Base-by-base conservation (phyloP, 1,140 invertebrate genomes). In the Heliothis subflexa region DNA sequence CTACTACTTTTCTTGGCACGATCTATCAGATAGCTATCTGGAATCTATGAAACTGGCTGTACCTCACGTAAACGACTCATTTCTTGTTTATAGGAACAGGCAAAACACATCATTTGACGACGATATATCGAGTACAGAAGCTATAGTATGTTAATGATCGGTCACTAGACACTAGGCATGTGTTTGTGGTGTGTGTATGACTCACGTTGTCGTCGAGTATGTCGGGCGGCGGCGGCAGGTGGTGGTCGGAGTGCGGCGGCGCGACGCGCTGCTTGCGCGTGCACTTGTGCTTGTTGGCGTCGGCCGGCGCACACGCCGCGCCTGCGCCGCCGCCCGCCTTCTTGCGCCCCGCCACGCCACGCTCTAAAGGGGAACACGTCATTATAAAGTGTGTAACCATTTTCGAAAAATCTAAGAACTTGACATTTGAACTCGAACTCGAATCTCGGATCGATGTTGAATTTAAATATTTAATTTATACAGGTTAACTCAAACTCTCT, bases 191-290 rank as follows among this genome's bases (percentile, higher is more conserved):
- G 45, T 49, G 50, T 11, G 25, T 21, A 33, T 47, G 71, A 86
- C 83, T 66, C 12, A 94, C 92, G 83, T 91, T 89, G 47, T 94
- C 91, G 81, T 92, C 91, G 57, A 88, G 85, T 82, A 94, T 93
- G 82, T 94, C 93, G 0, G 93, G 93, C 88, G 93, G 93, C 79
- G 93, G 93, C 79, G 93, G 93, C 80, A 94, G 86, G 86, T 94
- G 93, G 89, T 93, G 93, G 88, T 94, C 93, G 84, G 89, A 87
- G 86, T 90, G 89, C 1, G 88, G 88, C 55, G 88, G 86, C 75
- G 89, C 89, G 79, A 82, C 82, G 64, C 90, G 89, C 80, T 91
- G 89, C 81, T 94, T 94, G 83, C 92, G 89, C 66, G 88, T 83
- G 79, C 89, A 89, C 90, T 94, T 94, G 90, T 92, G 89, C 85